phyloP scores from a whole-genome alignment of 2,113 vertebrate species.

The Dipodomys ordii region DNA sequence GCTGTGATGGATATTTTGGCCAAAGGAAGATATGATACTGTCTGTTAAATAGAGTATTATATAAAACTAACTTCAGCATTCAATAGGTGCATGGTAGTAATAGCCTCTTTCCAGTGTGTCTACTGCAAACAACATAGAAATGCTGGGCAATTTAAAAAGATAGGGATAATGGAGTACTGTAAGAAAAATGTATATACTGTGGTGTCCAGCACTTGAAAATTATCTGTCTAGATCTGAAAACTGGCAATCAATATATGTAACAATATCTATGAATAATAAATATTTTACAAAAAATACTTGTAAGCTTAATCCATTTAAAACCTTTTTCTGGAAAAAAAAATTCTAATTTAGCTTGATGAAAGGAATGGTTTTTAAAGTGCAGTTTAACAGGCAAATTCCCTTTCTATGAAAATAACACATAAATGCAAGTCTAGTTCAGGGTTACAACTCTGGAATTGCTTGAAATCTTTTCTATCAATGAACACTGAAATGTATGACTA shows the following conservation, averaged over 20 bases:
- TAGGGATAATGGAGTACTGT: background rate
- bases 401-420: slow-evolving; percentile 52
- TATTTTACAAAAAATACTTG: slow-evolving; percentile 44
- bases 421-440: slow-evolving; percentile 34
- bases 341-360: slow-evolving; percentile 54
- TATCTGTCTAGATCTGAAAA: slow-evolving; percentile 21
- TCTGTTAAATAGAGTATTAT: background rate
- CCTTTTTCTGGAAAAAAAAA: slow-evolving; percentile 39
- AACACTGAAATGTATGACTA: slow-evolving; percentile 55
- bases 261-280: background rate
- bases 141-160: background rate
- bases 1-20: background rate
- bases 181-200: background rate
- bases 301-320: slow-evolving; percentile 58
- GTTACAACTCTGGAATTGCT: slow-evolving; percentile 38
- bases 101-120: background rate
- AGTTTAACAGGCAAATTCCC: slow-evolving; percentile 2
- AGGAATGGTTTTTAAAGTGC: slow-evolving; percentile 55
- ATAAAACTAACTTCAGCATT: slow-evolving; percentile 12
- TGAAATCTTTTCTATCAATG: slow-evolving; percentile 58
- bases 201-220: slow-evolving; percentile 1
- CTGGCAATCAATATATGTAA: slow-evolving; percentile 47
- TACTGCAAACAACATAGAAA: background rate
- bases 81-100: background rate
- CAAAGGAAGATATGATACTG: slow-evolving; percentile 9